Evolutionary conservation across 2,113 vertebrate species (phyloP).

Genomic region (Martes martes): DNA sequence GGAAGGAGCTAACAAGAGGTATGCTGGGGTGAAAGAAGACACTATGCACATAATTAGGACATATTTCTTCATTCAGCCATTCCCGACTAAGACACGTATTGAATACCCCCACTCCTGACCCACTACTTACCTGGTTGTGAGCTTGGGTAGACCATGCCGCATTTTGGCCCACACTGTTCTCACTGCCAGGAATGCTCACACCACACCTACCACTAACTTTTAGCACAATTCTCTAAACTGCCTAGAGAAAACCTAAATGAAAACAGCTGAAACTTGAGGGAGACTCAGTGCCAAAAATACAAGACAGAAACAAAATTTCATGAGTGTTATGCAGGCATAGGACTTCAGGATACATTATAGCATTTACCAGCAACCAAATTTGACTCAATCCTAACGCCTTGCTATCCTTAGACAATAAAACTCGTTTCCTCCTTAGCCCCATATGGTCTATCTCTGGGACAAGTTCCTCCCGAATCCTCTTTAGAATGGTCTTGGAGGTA

Average conservation of each 20-base stretch:
- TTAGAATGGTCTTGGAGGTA: neutral
- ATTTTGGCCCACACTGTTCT: neutral
- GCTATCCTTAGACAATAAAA: neutral
- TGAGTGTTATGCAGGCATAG: neutral
- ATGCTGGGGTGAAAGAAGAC: neutral
- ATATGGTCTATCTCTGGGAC: neutral
- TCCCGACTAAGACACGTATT: no score
- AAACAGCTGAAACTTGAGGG: neutral
- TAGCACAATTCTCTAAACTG: neutral
- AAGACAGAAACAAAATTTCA: neutral
- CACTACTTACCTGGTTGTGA: no score
- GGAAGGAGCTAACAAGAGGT: neutral
- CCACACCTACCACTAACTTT: neutral
- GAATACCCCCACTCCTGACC: accelerated
- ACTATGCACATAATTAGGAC: neutral
- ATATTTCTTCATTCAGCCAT: neutral
- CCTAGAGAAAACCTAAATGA: neutral
- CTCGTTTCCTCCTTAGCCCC: neutral
- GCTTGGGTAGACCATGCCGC: neutral
- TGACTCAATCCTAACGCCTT: neutral
- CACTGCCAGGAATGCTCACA: neutral
- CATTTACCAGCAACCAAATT: neutral
- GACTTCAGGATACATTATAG: neutral
- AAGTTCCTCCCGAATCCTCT: neutral
- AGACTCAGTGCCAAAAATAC: neutral